Evolutionary conservation across 1,140 invertebrate genomes (phyloP), one percentile per base, ranked within the genome.

Genomic region (Condylostylus longicornis): DNA sequence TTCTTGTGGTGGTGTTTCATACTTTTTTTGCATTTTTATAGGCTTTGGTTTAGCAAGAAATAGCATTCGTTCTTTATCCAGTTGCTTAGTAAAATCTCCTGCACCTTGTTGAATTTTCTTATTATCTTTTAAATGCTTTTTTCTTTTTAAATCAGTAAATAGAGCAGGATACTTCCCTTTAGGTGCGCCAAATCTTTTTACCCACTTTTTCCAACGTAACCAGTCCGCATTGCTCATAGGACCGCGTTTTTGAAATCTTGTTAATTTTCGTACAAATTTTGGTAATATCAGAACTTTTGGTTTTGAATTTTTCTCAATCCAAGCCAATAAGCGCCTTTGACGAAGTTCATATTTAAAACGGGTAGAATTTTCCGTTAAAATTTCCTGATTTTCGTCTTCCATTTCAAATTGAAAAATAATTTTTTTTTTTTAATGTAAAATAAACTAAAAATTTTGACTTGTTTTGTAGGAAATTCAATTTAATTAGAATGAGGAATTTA

Each of bases 181-280:
- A 15, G 42, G 18, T 23, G 10, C 19, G 4, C 38, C 42, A 33
- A 38, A 41, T 15, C 35, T 41, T 18, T 15, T 22, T 0, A 42
- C 50, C 50, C 50, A 52, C 3, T 32, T 21, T 12, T 47, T 45
- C 28, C 51, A 58, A 0, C 30, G 21, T 12, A 29, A 22, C 54
- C 54, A 58, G 3, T 47, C 40, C 1, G 37, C 38, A 12, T 51
- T 46, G 4, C 15, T 20, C 54, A 58, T 58, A 2, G 54, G 54
- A 8, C 54, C 54, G 4, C 41, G 40, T 6, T 41, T 50, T 18
- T 48, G 49, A 54, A 54, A 58, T 3, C 28, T 45, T 1, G 46
- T 48, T 28, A 33, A n/a, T 12, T 33, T 30, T 2, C 21, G 33
- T 17, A 14, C 21, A 2, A 17, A 18, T 2, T 38, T 22, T 7